phyloP scores from a whole-genome alignment of 2,113 vertebrate species.

The Chrysemys picta region DNA sequence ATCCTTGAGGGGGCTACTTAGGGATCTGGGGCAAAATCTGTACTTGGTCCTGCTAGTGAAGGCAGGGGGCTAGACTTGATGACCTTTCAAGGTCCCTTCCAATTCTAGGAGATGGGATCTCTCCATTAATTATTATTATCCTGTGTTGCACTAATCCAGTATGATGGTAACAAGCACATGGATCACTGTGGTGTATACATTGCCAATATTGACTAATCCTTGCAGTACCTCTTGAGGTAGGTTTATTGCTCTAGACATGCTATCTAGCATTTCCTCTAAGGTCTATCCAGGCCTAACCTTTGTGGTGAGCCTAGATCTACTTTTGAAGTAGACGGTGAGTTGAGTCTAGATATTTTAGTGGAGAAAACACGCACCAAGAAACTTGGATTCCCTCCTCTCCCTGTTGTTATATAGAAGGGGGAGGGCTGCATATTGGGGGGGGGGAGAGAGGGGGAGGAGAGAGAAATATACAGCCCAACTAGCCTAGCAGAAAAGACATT shows the following conservation, averaged over 20 bases:
- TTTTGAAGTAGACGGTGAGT: too few relatives aligned
- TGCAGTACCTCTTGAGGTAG: not conserved
- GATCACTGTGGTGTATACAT: not conserved
- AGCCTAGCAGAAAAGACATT: not conserved
- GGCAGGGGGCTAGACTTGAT: too few relatives aligned
- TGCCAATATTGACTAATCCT: not conserved
- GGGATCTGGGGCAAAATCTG: too few relatives aligned
- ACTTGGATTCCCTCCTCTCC: not conserved
- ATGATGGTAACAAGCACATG: not conserved
- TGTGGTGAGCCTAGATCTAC: not conserved
- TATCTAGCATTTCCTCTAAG: too few relatives aligned
- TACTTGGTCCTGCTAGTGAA: too few relatives aligned
- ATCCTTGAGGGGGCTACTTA: too few relatives aligned
- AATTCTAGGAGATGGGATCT: too few relatives aligned
- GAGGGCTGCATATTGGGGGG: not conserved
- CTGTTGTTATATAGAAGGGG: not conserved
- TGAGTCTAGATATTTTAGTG: not conserved
- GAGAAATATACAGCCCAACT: not conserved
- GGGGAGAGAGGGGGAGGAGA: too few relatives aligned
- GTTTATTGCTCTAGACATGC: not conserved
- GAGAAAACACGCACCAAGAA: slow-evolving; percentile 30
- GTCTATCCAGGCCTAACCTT: not conserved
- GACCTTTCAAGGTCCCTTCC: too few relatives aligned
- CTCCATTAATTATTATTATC: not conserved
- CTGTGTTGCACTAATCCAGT: not conserved